These are phyloP conservation scores for Crambe crambe DNA, from an alignment of 37 sponge, comb jelly and placozoan species.

Conservation along the genomic window DNA sequence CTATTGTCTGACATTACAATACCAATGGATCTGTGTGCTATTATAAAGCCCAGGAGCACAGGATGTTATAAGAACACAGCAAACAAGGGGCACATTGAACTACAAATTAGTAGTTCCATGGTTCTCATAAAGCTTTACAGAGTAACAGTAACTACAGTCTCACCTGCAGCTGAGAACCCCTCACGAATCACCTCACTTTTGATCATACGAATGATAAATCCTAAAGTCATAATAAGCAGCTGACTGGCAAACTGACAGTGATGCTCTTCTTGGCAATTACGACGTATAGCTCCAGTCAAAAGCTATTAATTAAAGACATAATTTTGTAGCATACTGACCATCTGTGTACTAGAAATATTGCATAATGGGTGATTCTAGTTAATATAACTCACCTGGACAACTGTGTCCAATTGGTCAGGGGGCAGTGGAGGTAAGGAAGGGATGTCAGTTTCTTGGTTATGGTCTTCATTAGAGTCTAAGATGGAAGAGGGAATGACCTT, in stretches of 20 bases:
- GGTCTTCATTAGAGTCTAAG: no score
- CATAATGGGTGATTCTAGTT: not conserved
- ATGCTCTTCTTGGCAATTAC: conserved; percentile 37
- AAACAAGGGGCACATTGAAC: not conserved
- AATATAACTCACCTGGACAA: conserved; percentile 30
- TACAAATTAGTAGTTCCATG: not conserved
- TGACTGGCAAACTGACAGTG: conserved; percentile 68
- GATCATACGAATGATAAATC: conserved; percentile 57
- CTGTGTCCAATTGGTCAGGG: conserved; percentile 51
- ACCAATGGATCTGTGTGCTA: no score
- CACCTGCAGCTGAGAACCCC: conserved; percentile 1
- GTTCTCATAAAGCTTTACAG: no score
- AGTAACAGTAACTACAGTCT: no score
- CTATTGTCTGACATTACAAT: no score
- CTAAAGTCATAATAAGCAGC: conserved; percentile 75
- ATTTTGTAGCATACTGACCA: no score
- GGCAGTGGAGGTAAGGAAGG: conserved; percentile 63
- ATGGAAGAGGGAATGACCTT: no score
- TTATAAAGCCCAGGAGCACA: no score
- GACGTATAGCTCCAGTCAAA: conserved; percentile 20
- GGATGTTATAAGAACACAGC: no score
- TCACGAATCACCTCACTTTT: conserved; percentile 40
- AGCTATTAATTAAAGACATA: not conserved
- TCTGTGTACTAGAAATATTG: not conserved
- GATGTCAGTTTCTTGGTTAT: not conserved